Evolutionary conservation across 2,888 invertebrate genomes (phyloP), one percentile per base, ranked within the genome.

Genomic region (Conops quadrifasciatus): DNA sequence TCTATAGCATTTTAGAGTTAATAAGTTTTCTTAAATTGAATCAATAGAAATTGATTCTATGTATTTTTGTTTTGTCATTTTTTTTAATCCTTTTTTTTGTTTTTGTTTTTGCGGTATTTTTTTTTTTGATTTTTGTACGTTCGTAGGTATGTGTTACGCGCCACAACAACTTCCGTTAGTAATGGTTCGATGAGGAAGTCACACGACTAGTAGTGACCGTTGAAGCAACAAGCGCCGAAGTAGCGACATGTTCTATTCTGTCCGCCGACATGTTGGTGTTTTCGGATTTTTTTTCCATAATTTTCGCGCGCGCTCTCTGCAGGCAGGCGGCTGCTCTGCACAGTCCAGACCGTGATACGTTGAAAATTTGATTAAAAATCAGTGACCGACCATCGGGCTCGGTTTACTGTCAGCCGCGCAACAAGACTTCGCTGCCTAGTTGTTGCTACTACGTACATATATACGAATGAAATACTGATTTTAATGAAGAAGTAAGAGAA

Each of bases 301-400:
- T 53, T 66, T 68, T 68, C 60, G 62, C 68, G 68, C 70, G 70
- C 70, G 56, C 63, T 60, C 67, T 67, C 28, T 45, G 47, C 13
- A 26, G 53, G 56, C 67, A 30, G 28, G 16, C 19, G 53, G 9
- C 24, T 16, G 62, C 60, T 36, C 36, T 36, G 36, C 36, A 36
- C 36, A 73, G 75, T 74, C 76, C 72, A 74, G 73, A 74, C 74
- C 74, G 74, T 76, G 75, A 76, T 74, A 74, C 73, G 76, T 74
- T 75, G 75, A 71, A 75, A 75, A 74, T 77, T 76, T 75, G 76
- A 76, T 77, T 77, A 75, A 77, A 75, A 73, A 73, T 72, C 67
- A 74, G 51, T 51, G 7, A 43, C 45, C n/a, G n/a, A n/a, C n/a
- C n/a, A n/a, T 53, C 2, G 58, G 5, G 28, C 11, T 24, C 58